Evolutionary conservation across 2,113 vertebrate species (phyloP).

Genomic region (Sylvilagus bachmani): DNA sequence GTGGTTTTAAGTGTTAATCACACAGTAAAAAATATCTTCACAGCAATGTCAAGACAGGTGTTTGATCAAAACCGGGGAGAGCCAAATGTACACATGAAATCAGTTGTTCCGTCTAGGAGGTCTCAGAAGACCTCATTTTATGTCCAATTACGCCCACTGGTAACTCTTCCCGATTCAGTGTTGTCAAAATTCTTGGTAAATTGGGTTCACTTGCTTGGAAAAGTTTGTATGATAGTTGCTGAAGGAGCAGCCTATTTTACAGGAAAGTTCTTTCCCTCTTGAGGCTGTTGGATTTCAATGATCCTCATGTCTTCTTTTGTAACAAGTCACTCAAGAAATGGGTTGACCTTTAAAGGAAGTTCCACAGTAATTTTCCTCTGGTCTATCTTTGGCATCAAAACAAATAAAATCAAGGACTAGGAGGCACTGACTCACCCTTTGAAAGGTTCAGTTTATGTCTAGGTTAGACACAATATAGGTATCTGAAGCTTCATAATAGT

Average conservation of each 20-base stretch:
- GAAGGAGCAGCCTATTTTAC: not conserved
- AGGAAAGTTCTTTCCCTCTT: not conserved
- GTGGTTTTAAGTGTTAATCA: not conserved
- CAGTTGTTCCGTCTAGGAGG: not conserved
- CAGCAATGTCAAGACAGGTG: not conserved
- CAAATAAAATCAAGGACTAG: constrained; percentile 1
- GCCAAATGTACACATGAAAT: not conserved
- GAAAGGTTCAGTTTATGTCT: constrained; percentile 14
- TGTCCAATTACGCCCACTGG: not conserved
- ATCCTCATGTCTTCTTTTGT: not conserved
- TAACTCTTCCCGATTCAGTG: not conserved
- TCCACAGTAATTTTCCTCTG: not conserved
- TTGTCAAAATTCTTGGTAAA: not conserved
- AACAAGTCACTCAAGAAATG: not conserved
- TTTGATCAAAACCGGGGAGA: not conserved
- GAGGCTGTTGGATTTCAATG: not conserved
- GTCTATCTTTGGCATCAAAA: constrained; percentile 40
- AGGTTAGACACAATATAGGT: not conserved
- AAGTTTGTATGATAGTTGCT: not conserved
- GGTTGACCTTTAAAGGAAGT: constrained; percentile 39
- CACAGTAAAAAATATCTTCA: not conserved
- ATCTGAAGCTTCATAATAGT: not conserved
- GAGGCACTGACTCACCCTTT: not conserved
- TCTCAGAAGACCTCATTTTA: not conserved
- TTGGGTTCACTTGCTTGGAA: not conserved